Conservation (phyloP, 2,888 invertebrate genomes). For the Drosophila meridiana region DNA sequence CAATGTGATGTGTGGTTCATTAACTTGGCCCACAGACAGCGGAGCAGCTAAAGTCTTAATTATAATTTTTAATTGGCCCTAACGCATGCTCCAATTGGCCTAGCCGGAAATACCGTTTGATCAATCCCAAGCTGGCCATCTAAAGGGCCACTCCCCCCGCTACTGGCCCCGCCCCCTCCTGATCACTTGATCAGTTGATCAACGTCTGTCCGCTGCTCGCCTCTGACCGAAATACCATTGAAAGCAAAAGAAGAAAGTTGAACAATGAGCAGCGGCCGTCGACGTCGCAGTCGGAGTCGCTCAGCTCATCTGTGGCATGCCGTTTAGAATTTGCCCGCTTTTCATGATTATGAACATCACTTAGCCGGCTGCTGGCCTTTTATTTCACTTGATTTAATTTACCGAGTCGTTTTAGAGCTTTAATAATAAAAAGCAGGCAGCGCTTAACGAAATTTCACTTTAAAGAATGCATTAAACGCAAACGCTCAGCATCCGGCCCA, state of each 20-base stretch:
- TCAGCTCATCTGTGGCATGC: conserved; percentile 18
- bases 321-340: conserved; percentile 55
- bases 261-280: conserved; percentile 41
- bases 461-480: conserved; percentile 70
- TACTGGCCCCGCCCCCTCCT: neutral
- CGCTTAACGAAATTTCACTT: conserved; percentile 66
- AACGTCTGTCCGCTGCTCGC: conserved; percentile 39
- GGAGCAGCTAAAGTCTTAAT: conserved; percentile 39
- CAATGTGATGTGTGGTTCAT: conserved; percentile 15
- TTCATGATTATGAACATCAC: conserved; percentile 58
- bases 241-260: conserved; percentile 77
- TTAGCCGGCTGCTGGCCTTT: conserved; percentile 59
- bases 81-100: conserved; percentile 45
- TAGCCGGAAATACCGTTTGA: conserved; percentile 76
- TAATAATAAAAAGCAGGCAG: conserved; percentile 38
- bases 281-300: too few species aligned
- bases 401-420: conserved; percentile 62
- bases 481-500: conserved; percentile 52
- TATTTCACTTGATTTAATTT: conserved; percentile 77
- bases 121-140: conserved; percentile 43
- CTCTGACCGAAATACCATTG: conserved; percentile 78
- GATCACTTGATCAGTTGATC: conserved; percentile 27
- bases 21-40: conserved; percentile 13
- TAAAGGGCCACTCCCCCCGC: conserved; percentile 3
- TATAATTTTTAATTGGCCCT: conserved; percentile 59